Evolutionary conservation across 2,113 vertebrate genomes (phyloP).

Genomic region (Gobiocypris rarus): DNA sequence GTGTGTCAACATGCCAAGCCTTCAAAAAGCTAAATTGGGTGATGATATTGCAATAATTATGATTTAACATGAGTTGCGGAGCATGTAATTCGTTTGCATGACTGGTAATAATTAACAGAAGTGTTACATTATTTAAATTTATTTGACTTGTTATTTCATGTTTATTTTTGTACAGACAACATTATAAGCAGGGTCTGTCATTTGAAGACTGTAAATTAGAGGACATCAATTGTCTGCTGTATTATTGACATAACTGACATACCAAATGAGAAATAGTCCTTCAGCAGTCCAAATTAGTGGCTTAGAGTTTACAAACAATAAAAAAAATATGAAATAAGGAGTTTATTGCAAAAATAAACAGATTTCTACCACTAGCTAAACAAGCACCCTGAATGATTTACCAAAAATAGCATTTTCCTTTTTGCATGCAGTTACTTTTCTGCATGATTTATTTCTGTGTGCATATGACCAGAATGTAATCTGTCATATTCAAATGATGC

Average conservation of each 20-base stretch:
- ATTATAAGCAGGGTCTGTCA: not conserved
- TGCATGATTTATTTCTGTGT: not conserved
- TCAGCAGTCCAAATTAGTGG: not conserved
- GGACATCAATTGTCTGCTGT: not conserved
- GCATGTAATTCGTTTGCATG: not conserved
- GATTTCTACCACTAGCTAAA: not conserved
- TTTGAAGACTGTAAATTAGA: not conserved
- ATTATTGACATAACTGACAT: not conserved
- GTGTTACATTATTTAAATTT: not conserved
- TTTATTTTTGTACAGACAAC: not conserved
- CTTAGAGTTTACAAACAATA: not conserved
- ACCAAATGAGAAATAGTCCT: not conserved
- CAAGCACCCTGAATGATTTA: not conserved
- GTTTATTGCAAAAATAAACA: not conserved
- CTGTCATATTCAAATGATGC: not conserved
- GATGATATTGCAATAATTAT: not conserved
- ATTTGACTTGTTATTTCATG: not conserved
- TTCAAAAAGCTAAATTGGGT: not conserved
- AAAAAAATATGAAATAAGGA: not conserved
- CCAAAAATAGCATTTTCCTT: not conserved
- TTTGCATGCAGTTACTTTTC: not conserved
- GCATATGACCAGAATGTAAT: conserved; percentile 18
- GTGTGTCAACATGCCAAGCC: not conserved
- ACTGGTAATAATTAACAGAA: not conserved
- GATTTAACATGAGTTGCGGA: not conserved